These are phyloP conservation scores for Diachrysia chrysitis DNA, from an alignment of 2,888 invertebrate species.

Conservation along the genomic window DNA sequence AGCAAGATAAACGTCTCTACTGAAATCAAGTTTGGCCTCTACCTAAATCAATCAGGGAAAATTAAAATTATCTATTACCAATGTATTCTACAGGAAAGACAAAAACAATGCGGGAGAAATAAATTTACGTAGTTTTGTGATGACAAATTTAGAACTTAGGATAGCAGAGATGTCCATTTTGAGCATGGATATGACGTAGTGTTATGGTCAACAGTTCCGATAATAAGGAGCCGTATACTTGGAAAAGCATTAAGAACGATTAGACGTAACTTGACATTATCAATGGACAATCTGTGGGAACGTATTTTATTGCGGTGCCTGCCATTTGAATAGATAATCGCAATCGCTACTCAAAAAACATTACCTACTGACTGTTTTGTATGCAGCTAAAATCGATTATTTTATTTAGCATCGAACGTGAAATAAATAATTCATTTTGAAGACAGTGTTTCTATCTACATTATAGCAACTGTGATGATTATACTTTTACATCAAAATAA, in stretches of 20 bases:
- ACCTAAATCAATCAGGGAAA: too few species aligned
- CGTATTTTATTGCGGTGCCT: constrained; percentile 36
- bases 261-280: constrained; percentile 43
- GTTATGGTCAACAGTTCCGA: constrained; percentile 43
- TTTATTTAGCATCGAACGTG: constrained; percentile 48
- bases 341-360: constrained; percentile 41
- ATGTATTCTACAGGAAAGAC: too few species aligned
- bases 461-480: background rate
- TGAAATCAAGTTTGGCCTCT: too few species aligned
- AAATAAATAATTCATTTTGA: constrained; percentile 50
- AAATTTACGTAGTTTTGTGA: too few species aligned
- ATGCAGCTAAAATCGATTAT: constrained; percentile 50
- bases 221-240: constrained; percentile 36
- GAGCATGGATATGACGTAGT: constrained; percentile 20
- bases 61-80: too few species aligned
- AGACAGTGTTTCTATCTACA: constrained; percentile 18
- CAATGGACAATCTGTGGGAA: constrained; percentile 50
- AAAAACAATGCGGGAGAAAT: too few species aligned
- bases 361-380: constrained; percentile 40
- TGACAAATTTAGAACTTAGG: too few species aligned
- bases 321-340: constrained; percentile 44
- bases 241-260: constrained; percentile 35
- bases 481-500: background rate
- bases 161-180: constrained; percentile 19
- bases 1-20: too few species aligned